Evolutionary conservation across 2,888 invertebrate genomes (phyloP), one percentile per base, ranked within the genome.

Genomic region (Neelides folsomi): DNA sequence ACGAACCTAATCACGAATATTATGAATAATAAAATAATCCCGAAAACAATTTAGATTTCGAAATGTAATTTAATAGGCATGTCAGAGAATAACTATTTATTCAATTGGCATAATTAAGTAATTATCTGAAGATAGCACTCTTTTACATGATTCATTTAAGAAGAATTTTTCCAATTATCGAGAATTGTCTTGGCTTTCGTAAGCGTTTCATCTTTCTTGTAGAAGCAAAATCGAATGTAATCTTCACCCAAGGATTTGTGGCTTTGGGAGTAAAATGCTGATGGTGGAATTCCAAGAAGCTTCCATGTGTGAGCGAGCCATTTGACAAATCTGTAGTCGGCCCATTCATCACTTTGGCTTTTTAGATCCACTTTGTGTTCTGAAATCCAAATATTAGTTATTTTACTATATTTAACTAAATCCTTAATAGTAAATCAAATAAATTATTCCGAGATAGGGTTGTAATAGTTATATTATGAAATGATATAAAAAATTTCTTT

Each of bases 231-330:
- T 47, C 95, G 77, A 1, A 93, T 85, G 67, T 79, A 86, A 69
- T 88, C 78, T 69, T 92, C 87, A 0, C 81, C 92, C 6, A 93
- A 71, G 52, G 74, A 70, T 69, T 90, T 92, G 72, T 95, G 80
- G 8, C 73, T 73, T 5, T 77, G 75, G 15, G 82, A 80, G 71
- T 95, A 98, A 74, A 98, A 98, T 0, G 92, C 93, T 42, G 86
- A 83, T 0, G 90, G 87, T 1, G 97, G 98, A 60, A 98, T 97
- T 9, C 88, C 84, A 63, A 93, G 85, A 15, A 98, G 74, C 41
- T 93, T 90, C 65, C 88, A 81, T 66, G 92, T 86, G 67, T 86
- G 89, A 0, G 86, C 86, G 77, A 98, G 82, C 86, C 94, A 97
- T 72, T 93, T 88, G 0, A 92, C 90, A 71, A 98, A 97, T 60